Evolutionary conservation across 1,140 invertebrate genomes (phyloP), one percentile per base, ranked within the genome.

Genomic region (Oscheius sp.): DNA sequence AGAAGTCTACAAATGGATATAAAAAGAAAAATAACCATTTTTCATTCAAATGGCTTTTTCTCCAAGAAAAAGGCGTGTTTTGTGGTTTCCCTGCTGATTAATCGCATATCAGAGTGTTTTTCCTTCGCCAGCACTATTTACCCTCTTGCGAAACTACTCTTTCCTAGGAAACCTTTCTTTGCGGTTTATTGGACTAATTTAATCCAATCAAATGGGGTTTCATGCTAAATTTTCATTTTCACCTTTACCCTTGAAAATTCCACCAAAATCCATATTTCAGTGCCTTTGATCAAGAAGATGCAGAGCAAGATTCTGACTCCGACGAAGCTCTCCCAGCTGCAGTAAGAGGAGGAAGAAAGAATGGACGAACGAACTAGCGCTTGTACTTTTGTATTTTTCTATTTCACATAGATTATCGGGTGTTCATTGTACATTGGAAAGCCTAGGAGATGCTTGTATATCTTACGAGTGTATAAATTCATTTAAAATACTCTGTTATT

Each of bases 281-380:
- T 83, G 1, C 82, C 82, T 13, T 64, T 83, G 26, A 84, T 83
- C 70, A 81, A 84, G 46, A 80, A 82, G 67, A 83, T 83, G 82
- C 74, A 84, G 45, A 84, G 82, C 15, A 79, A 80, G 66, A 84
- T 83, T 26, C 45, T 83, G 31, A 74, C 80, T 4, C 83, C 82
- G 18, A 83, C 80, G 32, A 68, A 78, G 59, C 75, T 79, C 36
- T 83, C 82, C 1, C 74, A 82, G 55, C 78, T 83, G 2, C 68
- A 83, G 61, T 82, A 73, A 72, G 28, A 69, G 63, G 55, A 59
- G 13, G 10, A 10, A 13, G 13, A 13, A 15, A 13, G 10, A 10
- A 13, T 15, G 23, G 20, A 23, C 55, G 29, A 59, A 59, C 55
- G 55, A 65, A 32, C 26, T 32, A 29, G 28, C n/a, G n/a, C 28